Base-by-base conservation (phyloP, 2,888 invertebrate species). In the Agrotis ipsilon region DNA sequence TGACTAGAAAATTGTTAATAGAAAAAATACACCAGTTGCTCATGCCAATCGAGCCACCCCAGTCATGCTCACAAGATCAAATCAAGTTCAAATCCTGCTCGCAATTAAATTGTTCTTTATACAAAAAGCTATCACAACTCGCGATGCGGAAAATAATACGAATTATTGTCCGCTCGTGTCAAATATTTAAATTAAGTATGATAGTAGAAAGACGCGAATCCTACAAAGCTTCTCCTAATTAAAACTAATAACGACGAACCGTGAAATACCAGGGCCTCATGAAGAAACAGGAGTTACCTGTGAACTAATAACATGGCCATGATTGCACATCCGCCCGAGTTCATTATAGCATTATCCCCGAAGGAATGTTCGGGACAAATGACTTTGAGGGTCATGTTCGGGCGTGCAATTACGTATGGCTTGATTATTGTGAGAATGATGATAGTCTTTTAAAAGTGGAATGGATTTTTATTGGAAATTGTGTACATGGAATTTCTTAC, bases 261-360 rank as follows among this genome's bases (percentile, higher is more conserved):
- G 39, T 21, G 46, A 58, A n/a, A 48, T 58, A 58, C 24, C 27
- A 46, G n/a, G 16, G 19, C 6, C n/a, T 13, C 32, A 61, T 58
- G 54, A 52, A 66, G 66, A 58, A 75, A 52, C 45, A 48, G 21
- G 11, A 74, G 51, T 39, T 58, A 74, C 72, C 75, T 52, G 75
- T 54, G 66, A 72, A 59, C 61, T 76, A 71, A 71, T 68, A 71
- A 63, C 61, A 54, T 60, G 48, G 43, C 24, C 16, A 57, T 46
- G 70, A 70, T 75, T 62, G 46, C 64, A 65, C 63, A 64, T 73
- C 59, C 68, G 46, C 48, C 58, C 49, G 46, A 52, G 57, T 71
- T 68, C 66, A 72, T 72, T 72, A 76, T 66, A 59, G 58, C 58
- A 66, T 59, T 72, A 76, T 62, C 46, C 67, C 45, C 62, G n/a